Evolutionary conservation across 1,140 invertebrate genomes (phyloP).

Genomic region (Parapsyche elsis): DNA sequence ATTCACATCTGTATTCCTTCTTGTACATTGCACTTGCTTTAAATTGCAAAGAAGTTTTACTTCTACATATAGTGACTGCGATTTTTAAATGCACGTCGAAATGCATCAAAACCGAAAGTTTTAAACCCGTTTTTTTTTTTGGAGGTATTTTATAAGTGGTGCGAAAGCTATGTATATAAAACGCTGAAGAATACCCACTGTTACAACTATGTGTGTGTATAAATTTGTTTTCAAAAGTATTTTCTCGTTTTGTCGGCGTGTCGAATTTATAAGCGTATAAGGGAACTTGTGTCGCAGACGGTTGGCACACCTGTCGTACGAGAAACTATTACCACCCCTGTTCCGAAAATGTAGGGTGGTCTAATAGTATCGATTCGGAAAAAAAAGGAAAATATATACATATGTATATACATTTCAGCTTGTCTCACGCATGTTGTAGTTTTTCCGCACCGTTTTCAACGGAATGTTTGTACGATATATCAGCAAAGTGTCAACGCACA

Average conservation of each 20-base stretch:
- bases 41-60: no score
- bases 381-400: conserved; percentile 15
- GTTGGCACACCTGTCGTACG: conserved; percentile 53
- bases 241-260: conserved; percentile 3
- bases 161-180: no score
- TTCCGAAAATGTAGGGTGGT: conserved; percentile 31
- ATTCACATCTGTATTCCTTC: no score
- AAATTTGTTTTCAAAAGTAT: background rate
- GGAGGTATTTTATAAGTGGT: no score
- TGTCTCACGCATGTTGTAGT: background rate
- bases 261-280: conserved; percentile 17
- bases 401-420: background rate
- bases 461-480: background rate
- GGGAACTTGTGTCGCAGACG: conserved; percentile 42
- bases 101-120: no score
- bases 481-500: background rate
- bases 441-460: conserved; percentile 19
- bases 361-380: conserved; percentile 48
- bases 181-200: no score
- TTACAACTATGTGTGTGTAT: background rate
- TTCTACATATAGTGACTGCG: no score
- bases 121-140: no score
- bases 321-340: conserved; percentile 29
- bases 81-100: no score
- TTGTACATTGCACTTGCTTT: no score